Evolutionary conservation across 2,113 vertebrate genomes (phyloP), one percentile per base, ranked within the genome.

Genomic region (crab-eating macaque (Macaca fascicularis)): DNA sequence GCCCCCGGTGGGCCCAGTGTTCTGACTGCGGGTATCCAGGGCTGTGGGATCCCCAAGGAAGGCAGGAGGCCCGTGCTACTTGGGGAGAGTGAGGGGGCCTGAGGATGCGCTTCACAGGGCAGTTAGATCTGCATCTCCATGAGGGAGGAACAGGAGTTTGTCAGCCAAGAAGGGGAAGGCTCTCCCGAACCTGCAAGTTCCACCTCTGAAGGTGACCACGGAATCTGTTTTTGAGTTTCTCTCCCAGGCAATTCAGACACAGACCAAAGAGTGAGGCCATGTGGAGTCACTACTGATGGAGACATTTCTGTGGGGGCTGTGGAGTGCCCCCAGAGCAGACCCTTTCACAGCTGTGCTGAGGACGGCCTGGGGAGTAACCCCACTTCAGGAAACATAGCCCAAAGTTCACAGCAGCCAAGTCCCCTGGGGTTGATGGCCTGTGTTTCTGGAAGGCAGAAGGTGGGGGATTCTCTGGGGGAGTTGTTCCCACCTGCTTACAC

Each of bases 1-100:
- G 59, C 32, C 14, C 30, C 61, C 6, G 4, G 23, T 0, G 3
- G 57, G 43, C 20, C 19, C 35, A 52, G 2, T 13, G 35, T 22
- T 22, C 55, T 19, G 48, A 64, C 45, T 72, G 64, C 57, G 27
- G 27, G 17, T 43, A 27, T 35, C 20, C 0, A 6, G 50, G 40
- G 4, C 30, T 8, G 7, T 48, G 61, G 69, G 78, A 30, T 61
- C n/a, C 3, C 6, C 5, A 22, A 45, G 43, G 78, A 3, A 12
- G n/a, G 64, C 0, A 12, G 13, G 40, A 55, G 64, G 40, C 3
- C 50, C 6, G 1, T 35, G 76, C 6, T 6, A 8, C 20, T 7
- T 17, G 35, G 74, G 38, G 27, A 81, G 43, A 81, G 45, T 3
- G 30, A n/a, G n/a, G 35, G 23, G 8, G 20, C 0, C 40, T 22